These are phyloP conservation scores for Drosophila willistoni DNA, from an alignment of 1,140 invertebrate genomes.

Conservation along the genomic window DNA sequence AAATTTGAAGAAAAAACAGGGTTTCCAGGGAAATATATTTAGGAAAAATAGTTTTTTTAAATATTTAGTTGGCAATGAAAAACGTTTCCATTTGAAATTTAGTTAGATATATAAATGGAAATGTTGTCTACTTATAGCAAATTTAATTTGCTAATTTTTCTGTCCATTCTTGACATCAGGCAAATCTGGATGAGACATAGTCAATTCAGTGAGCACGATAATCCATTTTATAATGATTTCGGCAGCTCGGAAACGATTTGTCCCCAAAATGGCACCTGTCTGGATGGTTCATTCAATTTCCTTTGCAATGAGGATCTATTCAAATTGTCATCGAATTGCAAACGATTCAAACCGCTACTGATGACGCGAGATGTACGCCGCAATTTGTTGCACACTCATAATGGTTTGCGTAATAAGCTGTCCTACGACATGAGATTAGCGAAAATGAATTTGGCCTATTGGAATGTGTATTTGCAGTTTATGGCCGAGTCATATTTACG, in stretches of 20 bases:
- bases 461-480: constrained; percentile 32
- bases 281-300: constrained; percentile 34
- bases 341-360: constrained; percentile 20
- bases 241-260: constrained; percentile 29
- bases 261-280: constrained; percentile 1
- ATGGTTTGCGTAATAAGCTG: constrained; percentile 45
- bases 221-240: constrained; percentile 39
- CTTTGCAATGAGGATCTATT: constrained; percentile 7
- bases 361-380: background rate
- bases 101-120: background rate
- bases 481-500: constrained; percentile 46
- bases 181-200: background rate
- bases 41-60: too few species aligned
- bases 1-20: too few species aligned
- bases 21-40: too few species aligned
- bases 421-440: constrained; percentile 11
- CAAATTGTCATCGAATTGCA: constrained; percentile 4
- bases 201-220: background rate
- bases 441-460: constrained; percentile 53
- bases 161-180: background rate
- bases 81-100: too few species aligned
- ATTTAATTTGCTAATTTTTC: background rate
- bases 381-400: constrained; percentile 34
- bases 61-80: background rate
- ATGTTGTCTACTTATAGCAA: background rate